Conservation (phyloP, 92 coral and sea anemone genomes). For the Parazoanthus darwini region DNA sequence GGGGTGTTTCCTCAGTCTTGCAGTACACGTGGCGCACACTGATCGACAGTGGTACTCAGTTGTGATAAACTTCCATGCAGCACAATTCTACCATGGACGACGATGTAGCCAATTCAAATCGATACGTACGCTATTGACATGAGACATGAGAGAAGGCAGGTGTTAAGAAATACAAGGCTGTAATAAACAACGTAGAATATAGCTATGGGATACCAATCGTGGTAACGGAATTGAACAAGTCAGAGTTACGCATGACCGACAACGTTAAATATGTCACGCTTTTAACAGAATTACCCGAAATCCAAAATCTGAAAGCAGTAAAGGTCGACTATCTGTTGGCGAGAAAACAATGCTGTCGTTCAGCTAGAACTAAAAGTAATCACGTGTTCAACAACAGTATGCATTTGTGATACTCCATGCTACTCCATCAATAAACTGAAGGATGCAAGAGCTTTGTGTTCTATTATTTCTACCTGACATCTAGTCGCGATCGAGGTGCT, state of each 20-base stretch:
- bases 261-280: conserved; percentile 31
- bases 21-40: conserved; percentile 1
- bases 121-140: background rate
- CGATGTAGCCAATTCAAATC: background rate
- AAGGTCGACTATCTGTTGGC: conserved; percentile 11
- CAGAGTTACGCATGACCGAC: conserved; percentile 17
- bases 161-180: background rate
- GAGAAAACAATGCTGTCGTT: background rate
- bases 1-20: conserved; percentile 3
- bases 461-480: too few relatives aligned
- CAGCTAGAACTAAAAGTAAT: too few relatives aligned
- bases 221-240: conserved; percentile 24
- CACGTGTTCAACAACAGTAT: too few relatives aligned
- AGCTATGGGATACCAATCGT: conserved; percentile 10
- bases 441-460: too few relatives aligned
- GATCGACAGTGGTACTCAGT: background rate
- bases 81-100: background rate
- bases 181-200: background rate
- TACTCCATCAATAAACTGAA: too few relatives aligned
- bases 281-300: background rate
- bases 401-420: too few relatives aligned
- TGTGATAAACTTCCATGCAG: background rate
- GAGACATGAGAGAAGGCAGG: background rate
- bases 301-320: background rate
- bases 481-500: too few relatives aligned